Evolutionary conservation across 1,140 invertebrate species (phyloP), one percentile per base, ranked within the genome.

Genomic region (Leptopilina boulardi): DNA sequence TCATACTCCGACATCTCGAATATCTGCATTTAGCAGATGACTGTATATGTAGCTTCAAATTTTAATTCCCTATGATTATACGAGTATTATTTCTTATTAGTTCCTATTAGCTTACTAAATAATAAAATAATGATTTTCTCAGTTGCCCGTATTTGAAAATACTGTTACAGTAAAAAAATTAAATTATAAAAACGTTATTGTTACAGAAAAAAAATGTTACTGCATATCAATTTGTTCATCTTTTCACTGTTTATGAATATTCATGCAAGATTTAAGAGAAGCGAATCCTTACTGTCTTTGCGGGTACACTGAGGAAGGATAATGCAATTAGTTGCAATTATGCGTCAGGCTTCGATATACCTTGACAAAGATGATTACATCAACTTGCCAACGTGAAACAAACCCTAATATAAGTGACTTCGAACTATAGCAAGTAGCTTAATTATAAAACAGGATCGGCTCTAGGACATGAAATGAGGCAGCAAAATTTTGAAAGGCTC

Each of bases 201-300:
- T n/a, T n/a, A n/a, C n/a, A n/a, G n/a, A n/a, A n/a, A n/a, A n/a
- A n/a, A n/a, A n/a, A n/a, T n/a, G n/a, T n/a, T n/a, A n/a, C 18
- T 15, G 2, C 11, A 15, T 30, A 66, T n/a, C 23, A 15, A 30
- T 66, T 30, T 10, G 26, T 66, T 30, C 47, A n/a, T 51, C 26
- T 66, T 66, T 66, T 66, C 26, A 66, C 59, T 34, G 76, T 21
- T 70, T 59, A 88, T 88, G 85, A 88, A 88, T 88, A 88, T 88
- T 88, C 86, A 88, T 88, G 83, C 79, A 74, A 75, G 79, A 80
- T 84, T 83, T 78, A 82, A 84, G 83, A 84, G 78, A 75, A 82
- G 77, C 74, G 70, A 76, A 71, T 78, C 74, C 71, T 70, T 66
- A 21, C 77, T 81, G 79, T 85, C 81, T 81, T 80, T 38, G 34